phyloP scores from a whole-genome alignment of 2,113 vertebrate species.

The Telmatochromis brichardi region DNA sequence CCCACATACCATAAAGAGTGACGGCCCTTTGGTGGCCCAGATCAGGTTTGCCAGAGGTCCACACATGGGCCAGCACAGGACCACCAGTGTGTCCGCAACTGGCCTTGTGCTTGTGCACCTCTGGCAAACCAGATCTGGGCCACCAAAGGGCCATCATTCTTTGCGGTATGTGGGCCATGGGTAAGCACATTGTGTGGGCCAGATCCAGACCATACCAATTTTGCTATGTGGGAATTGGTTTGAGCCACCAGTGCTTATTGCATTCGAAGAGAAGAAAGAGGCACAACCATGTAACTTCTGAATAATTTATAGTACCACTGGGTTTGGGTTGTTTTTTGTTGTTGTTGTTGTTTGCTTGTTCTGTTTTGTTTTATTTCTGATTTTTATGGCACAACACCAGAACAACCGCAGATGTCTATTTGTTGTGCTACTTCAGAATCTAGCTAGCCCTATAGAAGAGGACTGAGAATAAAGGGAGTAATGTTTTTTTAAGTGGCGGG shows the following conservation, averaged over 20 bases:
- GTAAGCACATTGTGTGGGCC: neutral
- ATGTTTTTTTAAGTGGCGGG: no score
- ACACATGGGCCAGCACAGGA: neutral
- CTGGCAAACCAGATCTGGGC: neutral
- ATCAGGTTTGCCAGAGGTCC: no score
- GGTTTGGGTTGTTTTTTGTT: no score
- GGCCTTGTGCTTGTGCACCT: neutral
- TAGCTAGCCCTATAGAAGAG: no score
- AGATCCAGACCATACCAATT: neutral
- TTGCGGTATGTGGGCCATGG: neutral
- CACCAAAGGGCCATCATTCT: neutral
- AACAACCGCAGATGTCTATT: no score
- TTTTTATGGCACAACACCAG: no score
- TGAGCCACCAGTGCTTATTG: neutral
- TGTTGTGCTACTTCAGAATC: no score
- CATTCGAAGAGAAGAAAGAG: no score
- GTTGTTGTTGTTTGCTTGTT: no score
- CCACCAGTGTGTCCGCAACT: neutral
- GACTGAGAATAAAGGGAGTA: no score
- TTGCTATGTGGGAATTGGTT: neutral
- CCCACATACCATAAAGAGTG: no score
- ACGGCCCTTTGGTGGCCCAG: accelerated
- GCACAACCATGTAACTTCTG: neutral
- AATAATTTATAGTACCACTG: neutral
- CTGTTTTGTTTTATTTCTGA: no score